phyloP scores from a whole-genome alignment of 2,888 invertebrate genomes.

The Melolontha melolontha region DNA sequence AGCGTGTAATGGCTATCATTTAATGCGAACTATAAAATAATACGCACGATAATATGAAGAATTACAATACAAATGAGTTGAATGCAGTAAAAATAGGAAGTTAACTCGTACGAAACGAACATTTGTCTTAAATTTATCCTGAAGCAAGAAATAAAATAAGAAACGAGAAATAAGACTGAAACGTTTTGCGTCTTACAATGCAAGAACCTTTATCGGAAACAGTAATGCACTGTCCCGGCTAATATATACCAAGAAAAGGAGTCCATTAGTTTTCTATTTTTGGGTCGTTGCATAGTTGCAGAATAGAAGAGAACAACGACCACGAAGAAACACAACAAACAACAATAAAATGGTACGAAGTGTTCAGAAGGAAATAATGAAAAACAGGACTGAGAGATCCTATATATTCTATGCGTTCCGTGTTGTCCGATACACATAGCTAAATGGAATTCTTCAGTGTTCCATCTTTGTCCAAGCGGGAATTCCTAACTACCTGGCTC shows the following conservation, averaged over 20 bases:
- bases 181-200: not conserved
- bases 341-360: conserved; percentile 13
- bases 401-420: too few relatives aligned
- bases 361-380: too few relatives aligned
- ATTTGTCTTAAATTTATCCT: too few relatives aligned
- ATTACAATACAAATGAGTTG: too few relatives aligned
- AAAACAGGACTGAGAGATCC: too few relatives aligned
- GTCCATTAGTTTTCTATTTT: conserved; percentile 20
- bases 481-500: conserved; percentile 36
- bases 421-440: too few relatives aligned
- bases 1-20: too few relatives aligned
- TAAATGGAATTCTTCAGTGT: conserved; percentile 19
- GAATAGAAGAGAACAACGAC: conserved; percentile 4
- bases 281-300: not conserved
- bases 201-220: not conserved
- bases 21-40: too few relatives aligned
- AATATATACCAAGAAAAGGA: conserved; percentile 1
- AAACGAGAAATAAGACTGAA: not conserved
- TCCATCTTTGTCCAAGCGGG: conserved; percentile 25
- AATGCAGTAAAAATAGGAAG: too few relatives aligned
- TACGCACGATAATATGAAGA: too few relatives aligned
- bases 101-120: too few relatives aligned
- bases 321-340: not conserved
- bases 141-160: too few relatives aligned
- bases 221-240: not conserved